These are phyloP conservation scores for Lepilemur septentrionalis DNA, from an alignment of 2,797 vertebrate species.

Conservation along the genomic window DNA sequence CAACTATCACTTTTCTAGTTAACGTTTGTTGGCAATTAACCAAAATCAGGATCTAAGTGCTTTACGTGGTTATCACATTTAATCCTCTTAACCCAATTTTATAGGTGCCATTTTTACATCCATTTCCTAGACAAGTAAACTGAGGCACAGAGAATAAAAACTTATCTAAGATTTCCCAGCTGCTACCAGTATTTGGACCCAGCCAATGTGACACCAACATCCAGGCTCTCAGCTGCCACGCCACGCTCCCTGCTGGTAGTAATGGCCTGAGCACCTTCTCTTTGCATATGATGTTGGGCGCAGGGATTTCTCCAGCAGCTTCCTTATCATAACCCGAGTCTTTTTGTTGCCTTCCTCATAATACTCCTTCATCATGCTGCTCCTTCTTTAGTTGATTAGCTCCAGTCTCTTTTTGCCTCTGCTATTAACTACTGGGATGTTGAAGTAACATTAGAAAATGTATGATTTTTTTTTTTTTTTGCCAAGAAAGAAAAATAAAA, in stretches of 20 bases:
- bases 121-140: neutral
- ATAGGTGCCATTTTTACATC: neutral
- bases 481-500: neutral
- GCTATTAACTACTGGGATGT: neutral
- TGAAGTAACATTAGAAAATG: conserved; percentile 1
- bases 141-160: neutral
- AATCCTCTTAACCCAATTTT: neutral
- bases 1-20: neutral
- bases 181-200: neutral
- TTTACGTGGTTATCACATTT: neutral
- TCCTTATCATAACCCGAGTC: neutral
- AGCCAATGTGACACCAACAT: too few species aligned
- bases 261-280: accelerated
- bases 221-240: too few species aligned
- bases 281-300: accelerated
- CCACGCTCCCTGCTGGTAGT: neutral
- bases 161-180: neutral
- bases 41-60: neutral
- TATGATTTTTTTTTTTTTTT: neutral
- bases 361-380: neutral
- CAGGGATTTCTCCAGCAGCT: neutral
- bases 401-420: neutral
- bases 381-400: neutral
- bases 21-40: neutral
- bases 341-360: neutral